A percentile compares a stretch with the other conserved stretches of the same genome.
These are phyloP conservation scores for Daubentonia madagascariensis DNA, from an alignment of 2,113 vertebrate genomes.

Conservation along the genomic window DNA sequence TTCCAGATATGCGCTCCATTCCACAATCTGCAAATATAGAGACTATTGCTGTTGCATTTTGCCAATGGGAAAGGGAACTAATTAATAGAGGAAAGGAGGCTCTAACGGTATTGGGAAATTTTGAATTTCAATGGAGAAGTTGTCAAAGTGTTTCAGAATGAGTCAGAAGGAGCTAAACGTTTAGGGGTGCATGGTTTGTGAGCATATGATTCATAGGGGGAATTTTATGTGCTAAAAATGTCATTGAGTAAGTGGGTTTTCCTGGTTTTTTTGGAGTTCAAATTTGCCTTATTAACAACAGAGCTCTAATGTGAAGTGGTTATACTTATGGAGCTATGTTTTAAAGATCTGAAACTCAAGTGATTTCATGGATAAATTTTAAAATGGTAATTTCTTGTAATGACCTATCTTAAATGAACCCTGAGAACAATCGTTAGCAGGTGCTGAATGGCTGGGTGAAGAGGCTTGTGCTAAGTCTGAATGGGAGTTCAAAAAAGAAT, in stretches of 20 bases:
- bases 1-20: slow-evolving; percentile 70
- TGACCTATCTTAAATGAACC: slow-evolving; percentile 41
- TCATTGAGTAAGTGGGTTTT: slow-evolving; percentile 59
- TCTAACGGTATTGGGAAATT: slow-evolving; percentile 78
- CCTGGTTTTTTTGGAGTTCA: not conserved
- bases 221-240: slow-evolving; percentile 71
- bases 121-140: slow-evolving; percentile 72
- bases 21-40: slow-evolving; percentile 68
- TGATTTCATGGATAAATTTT: slow-evolving; percentile 46
- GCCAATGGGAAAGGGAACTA: slow-evolving; percentile 76
- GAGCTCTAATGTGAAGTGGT: slow-evolving; percentile 23
- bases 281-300: slow-evolving; percentile 53
- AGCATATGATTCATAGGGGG: slow-evolving; percentile 69
- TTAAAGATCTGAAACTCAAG: slow-evolving; percentile 18
- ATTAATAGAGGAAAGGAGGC: slow-evolving; percentile 81
- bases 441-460: not conserved
- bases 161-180: slow-evolving; percentile 69
- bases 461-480: not conserved
- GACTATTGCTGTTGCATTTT: slow-evolving; percentile 73
- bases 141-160: slow-evolving; percentile 71
- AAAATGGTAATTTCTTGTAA: slow-evolving; percentile 1
- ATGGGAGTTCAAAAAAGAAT: not conserved
- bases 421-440: not conserved
- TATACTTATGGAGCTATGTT: slow-evolving; percentile 26
- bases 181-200: slow-evolving; percentile 57